Evolutionary conservation across 2,888 invertebrate species (phyloP).

Genomic region (Coelinius sp.): DNA sequence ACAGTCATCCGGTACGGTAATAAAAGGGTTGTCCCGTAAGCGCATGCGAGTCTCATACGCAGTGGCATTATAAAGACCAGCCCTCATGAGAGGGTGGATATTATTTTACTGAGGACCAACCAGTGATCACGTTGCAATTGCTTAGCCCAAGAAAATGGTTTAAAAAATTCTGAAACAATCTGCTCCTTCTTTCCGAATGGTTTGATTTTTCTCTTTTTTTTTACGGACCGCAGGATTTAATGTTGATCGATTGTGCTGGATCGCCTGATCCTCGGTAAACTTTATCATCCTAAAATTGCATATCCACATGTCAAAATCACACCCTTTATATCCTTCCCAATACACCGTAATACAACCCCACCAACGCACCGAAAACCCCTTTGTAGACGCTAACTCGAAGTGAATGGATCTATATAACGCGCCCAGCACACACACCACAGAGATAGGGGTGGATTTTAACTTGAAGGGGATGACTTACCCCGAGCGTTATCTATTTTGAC

Average conservation of each 20-base stretch:
- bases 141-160: background rate
- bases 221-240: background rate
- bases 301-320: slow-evolving; percentile 23
- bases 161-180: background rate
- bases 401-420: slow-evolving; percentile 62
- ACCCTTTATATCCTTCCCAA: slow-evolving; percentile 30
- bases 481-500: slow-evolving; percentile 70
- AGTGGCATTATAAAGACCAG: slow-evolving; percentile 48
- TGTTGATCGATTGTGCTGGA: slow-evolving; percentile 52
- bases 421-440: slow-evolving; percentile 42
- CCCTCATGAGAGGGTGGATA: slow-evolving; percentile 47
- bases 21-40: slow-evolving; percentile 61
- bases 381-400: slow-evolving; percentile 66
- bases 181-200: background rate
- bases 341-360: slow-evolving; percentile 49
- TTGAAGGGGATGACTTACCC: slow-evolving; percentile 66
- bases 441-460: slow-evolving; percentile 66
- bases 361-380: slow-evolving; percentile 53
- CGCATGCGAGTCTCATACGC: slow-evolving; percentile 46
- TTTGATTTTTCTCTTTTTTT: slow-evolving; percentile 1
- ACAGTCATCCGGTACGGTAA: slow-evolving; percentile 63
- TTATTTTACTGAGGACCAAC: slow-evolving; percentile 32
- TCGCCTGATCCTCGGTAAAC: slow-evolving; percentile 1
- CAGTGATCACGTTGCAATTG: slow-evolving; percentile 6
- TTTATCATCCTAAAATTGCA: slow-evolving; percentile 25